phyloP scores from a whole-genome alignment of 1,140 invertebrate species.

The Magallana angulata region DNA sequence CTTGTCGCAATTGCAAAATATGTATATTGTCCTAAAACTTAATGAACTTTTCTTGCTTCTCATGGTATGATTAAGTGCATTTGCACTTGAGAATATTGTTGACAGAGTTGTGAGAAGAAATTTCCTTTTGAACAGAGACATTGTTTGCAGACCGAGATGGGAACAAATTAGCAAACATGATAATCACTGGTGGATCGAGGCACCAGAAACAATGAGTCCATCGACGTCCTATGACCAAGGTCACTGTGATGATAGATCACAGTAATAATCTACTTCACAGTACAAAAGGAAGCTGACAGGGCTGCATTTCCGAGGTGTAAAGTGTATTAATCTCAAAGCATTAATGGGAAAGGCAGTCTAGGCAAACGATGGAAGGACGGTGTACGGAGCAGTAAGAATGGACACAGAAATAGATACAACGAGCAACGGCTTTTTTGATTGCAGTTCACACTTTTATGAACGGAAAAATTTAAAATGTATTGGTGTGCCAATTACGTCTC shows the following conservation, averaged over 20 bases:
- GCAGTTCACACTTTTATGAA: not conserved
- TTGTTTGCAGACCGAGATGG: not conserved
- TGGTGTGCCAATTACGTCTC: too few species aligned
- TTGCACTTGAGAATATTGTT: too few species aligned
- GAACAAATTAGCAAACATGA: not conserved
- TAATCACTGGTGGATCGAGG: not conserved
- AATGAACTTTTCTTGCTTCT: too few species aligned
- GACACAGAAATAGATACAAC: too few species aligned
- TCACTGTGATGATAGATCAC: not conserved
- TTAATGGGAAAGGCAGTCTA: not conserved
- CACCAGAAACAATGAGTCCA: not conserved
- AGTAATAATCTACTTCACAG: not conserved
- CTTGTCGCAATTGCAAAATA: too few species aligned
- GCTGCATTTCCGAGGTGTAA: not conserved
- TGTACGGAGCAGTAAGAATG: too few species aligned
- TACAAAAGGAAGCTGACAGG: not conserved
- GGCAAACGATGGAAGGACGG: too few species aligned
- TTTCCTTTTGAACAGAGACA: not conserved
- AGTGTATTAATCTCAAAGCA: not conserved
- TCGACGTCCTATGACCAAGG: not conserved
- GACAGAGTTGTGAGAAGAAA: too few species aligned
- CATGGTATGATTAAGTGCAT: too few species aligned
- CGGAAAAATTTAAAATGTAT: too few species aligned
- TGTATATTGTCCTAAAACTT: too few species aligned
- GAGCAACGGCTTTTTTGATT: not conserved